phyloP scores from a whole-genome alignment of 2,888 invertebrate species.

The Lordiphosa fenestrarum region DNA sequence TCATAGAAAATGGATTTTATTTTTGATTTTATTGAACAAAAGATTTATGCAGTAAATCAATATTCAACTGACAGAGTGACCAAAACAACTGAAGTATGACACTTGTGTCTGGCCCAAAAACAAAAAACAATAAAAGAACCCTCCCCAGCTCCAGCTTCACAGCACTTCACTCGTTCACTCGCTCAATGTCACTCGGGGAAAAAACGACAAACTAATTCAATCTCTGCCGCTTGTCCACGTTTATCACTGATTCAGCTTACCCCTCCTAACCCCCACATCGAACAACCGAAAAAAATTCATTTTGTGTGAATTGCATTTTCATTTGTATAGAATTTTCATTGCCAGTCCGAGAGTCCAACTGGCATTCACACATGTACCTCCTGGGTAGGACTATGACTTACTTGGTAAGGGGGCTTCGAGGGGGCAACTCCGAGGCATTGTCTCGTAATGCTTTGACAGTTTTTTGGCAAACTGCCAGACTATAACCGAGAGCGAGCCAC shows the following conservation, averaged over 20 bases:
- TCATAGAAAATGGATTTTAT: conserved; percentile 10
- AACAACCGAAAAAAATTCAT: conserved; percentile 37
- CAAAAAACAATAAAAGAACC: conserved; percentile 20
- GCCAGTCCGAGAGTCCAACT: conserved; percentile 43
- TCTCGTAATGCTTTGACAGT: conserved; percentile 71
- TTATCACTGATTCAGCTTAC: conserved; percentile 50
- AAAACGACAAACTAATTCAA: conserved; percentile 68
- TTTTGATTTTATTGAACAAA: conserved; percentile 45
- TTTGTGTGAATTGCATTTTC: conserved; percentile 73
- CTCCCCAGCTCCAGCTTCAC: neutral
- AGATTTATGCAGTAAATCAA: conserved; percentile 60
- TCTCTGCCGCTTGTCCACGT: conserved; percentile 61
- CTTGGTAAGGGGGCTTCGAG: conserved; percentile 1
- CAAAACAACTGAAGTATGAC: conserved; percentile 33
- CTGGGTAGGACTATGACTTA: conserved; percentile 32
- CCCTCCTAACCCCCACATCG: neutral
- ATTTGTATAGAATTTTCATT: conserved; percentile 74
- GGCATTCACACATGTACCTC: conserved; percentile 54
- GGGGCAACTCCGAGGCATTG: conserved; percentile 28
- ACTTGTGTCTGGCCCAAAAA: conserved; percentile 28
- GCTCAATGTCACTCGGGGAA: conserved; percentile 3
- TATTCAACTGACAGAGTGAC: conserved; percentile 61
- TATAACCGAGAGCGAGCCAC: conserved; percentile 27
- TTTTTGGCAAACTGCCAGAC: conserved; percentile 67
- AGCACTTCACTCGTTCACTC: conserved; percentile 9